These are phyloP conservation scores for Mythimna loreyi DNA, from an alignment of 2,888 invertebrate species.

Conservation along the genomic window DNA sequence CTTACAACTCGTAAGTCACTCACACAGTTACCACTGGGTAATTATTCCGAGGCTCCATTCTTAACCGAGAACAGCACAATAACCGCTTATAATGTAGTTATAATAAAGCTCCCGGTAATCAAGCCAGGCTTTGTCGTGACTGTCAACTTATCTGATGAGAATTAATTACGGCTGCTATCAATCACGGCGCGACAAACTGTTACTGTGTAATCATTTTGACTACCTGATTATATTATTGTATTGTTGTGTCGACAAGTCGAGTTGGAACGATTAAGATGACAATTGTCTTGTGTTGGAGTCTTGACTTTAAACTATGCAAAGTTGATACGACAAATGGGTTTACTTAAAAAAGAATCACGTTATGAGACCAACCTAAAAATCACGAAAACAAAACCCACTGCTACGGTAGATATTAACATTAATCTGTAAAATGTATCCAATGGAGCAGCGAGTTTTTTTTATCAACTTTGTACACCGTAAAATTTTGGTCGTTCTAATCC, in stretches of 20 bases:
- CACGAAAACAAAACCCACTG: no score
- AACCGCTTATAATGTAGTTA: conserved; percentile 61
- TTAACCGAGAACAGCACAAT: conserved; percentile 12
- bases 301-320: no score
- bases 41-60: background rate
- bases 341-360: no score
- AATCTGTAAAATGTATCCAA: no score
- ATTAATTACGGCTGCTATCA: conserved; percentile 82
- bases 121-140: conserved; percentile 73
- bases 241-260: conserved; percentile 49
- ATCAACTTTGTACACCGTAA: no score
- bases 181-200: conserved; percentile 70
- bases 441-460: no score
- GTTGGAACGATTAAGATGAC: conserved; percentile 42
- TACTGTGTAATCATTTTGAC: conserved; percentile 55
- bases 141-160: conserved; percentile 82
- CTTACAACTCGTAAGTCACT: no score
- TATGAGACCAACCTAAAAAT: no score
- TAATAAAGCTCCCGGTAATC: conserved; percentile 71
- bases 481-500: no score
- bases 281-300: conserved; percentile 16
- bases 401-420: no score
- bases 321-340: no score
- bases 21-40: no score
- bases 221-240: conserved; percentile 49